phyloP scores from a whole-genome alignment of 2,888 invertebrate genomes.

The Oxystoma pomonae region DNA sequence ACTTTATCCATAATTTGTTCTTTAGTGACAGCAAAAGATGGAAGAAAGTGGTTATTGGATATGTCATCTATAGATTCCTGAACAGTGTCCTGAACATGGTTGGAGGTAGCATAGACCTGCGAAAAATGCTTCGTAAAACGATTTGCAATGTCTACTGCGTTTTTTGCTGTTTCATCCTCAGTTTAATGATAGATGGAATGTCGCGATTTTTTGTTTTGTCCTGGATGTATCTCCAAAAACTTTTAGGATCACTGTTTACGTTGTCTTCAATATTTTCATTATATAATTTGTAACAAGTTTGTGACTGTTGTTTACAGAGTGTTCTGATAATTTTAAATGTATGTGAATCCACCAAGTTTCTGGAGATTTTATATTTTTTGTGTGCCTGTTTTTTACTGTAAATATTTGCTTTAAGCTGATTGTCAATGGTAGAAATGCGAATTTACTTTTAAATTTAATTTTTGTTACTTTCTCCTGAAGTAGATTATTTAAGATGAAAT shows the following conservation, averaged over 20 bases:
- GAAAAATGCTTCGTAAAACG: neutral
- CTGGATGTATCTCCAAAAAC: neutral
- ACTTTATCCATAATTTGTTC: neutral
- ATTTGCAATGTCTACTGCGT: neutral
- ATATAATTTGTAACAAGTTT: neutral
- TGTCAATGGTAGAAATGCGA: neutral
- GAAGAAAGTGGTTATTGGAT: too few species aligned
- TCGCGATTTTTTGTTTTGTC: neutral
- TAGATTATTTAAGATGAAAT: neutral
- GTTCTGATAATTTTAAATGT: neutral
- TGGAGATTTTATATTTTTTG: neutral
- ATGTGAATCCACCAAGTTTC: neutral
- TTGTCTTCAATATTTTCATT: neutral
- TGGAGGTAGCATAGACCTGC: neutral
- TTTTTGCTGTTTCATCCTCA: neutral
- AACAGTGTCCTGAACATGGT: too few species aligned
- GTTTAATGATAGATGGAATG: neutral
- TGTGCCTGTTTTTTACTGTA: neutral
- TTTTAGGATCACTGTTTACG: neutral
- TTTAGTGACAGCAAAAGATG: neutral
- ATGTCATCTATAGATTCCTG: too few species aligned
- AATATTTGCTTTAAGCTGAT: neutral
- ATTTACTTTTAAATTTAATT: neutral
- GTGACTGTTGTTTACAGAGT: neutral
- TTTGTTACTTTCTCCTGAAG: neutral